Conservation (phyloP, 1,140 invertebrate genomes). For the Pinna nobilis region DNA sequence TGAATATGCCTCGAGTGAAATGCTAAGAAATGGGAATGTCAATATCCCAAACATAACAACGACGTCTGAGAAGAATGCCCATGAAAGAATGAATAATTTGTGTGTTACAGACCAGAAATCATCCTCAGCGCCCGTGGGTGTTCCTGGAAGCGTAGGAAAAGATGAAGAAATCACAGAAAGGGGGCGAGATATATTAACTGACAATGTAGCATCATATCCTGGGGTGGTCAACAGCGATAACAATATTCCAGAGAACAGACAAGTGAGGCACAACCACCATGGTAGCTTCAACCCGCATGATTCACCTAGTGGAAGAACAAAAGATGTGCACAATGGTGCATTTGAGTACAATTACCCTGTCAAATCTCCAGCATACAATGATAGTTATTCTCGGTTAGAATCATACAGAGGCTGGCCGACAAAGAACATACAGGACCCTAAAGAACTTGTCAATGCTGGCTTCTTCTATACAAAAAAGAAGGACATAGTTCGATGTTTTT, state of each 20-base stretch:
- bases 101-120: too few species aligned
- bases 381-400: background rate
- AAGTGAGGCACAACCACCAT: background rate
- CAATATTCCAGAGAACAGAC: background rate
- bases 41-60: background rate
- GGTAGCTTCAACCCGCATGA: background rate
- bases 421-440: background rate
- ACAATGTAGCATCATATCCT: too few species aligned
- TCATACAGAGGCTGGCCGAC: background rate
- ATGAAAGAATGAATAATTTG: background rate
- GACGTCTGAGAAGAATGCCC: background rate
- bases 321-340: background rate
- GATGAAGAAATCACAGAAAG: too few species aligned
- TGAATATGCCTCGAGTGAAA: too few species aligned
- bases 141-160: too few species aligned
- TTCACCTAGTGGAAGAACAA: too few species aligned
- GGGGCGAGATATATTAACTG: too few species aligned
- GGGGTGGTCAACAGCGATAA: background rate
- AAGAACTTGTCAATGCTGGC: background rate
- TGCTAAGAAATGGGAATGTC: too few species aligned
- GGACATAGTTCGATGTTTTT: slow-evolving; percentile 87
- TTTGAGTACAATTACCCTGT: background rate
- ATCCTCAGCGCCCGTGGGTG: too few species aligned
- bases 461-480: slow-evolving; percentile 62
- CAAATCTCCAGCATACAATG: slow-evolving; percentile 2